Evolutionary conservation across 2,888 invertebrate species (phyloP), one percentile per base, ranked within the genome.

Genomic region (Agelastica alni): DNA sequence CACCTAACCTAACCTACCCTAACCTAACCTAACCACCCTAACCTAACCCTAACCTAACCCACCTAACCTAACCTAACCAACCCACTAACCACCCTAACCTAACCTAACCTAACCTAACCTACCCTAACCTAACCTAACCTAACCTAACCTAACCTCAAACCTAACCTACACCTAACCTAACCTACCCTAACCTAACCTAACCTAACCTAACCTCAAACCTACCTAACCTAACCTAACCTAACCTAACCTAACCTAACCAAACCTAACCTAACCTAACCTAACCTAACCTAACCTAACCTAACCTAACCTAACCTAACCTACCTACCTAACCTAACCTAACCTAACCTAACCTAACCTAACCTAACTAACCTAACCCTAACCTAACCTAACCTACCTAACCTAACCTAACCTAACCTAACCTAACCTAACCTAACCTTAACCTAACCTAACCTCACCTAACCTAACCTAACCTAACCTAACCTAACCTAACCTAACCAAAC

Each of bases 371-470:
- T 34, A 34, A 34, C 34, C 34, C 14, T 14, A 34, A 13, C 34
- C 14, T 14, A 34, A 13, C 34, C 14, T 14, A 34, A 13, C 34
- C 14, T 14, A 34, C 34, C 34, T 34, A 34, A 34, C 34, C 34
- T 34, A 34, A 34, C 14, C 34, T 34, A 34, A 34, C 34, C 34
- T 34, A 34, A 34, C 34, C 34, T 34, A 34, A 34, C 34, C 34
- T 34, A 34, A 34, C 34, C 34, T 34, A 34, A 34, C 34, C 34
- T 34, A 34, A 34, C 34, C 34, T n/a, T 34, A 34, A 34, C 34
- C 34, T 34, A 34, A 34, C 34, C 34, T 34, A 34, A 34, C 34
- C 34, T 34, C 12, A 34, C 34, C 34, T 34, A 34, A 34, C 34
- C 34, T 34, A 34, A 34, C 34, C 34, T 34, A 34, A 34, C 34